Evolutionary conservation across 2,113 vertebrate species (phyloP), one percentile per base, ranked within the genome.

Genomic region (Phrynosoma platyrhinos): DNA sequence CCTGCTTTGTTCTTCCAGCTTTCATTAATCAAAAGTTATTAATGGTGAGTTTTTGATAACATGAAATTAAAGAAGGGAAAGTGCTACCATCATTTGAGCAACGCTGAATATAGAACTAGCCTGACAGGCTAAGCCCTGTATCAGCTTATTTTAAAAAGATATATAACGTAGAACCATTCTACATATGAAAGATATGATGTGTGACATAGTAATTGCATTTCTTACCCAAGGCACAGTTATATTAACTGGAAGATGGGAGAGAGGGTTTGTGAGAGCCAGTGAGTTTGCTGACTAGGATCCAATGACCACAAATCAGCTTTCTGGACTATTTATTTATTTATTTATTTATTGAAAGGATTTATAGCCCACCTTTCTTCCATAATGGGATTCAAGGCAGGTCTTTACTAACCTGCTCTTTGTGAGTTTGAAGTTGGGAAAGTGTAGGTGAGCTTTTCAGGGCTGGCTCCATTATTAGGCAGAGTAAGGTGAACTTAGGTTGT

Each of bases 11-110:
- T 9, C 81, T 53, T 47, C 30, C 64, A n/a, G 20, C 68, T 88
- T n/a, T 79, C 52, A 82, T 92, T 52, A 84, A 1, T 82, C 69
- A 53, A 83, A 84, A 27, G 14, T 72, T 64, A 85, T 47, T 86
- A 68, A 81, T 90, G 89, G 88, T 78, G 85, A 79, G 85, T 13
- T 36, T 88, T 88, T 77, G 32, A 77, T 68, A 83, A 88, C 80
- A 25, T 23, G 66, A 83, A 66, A 83, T 88, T 79, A 69, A 79
- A 83, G 74, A 83, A 72, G 77, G 71, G 58, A 53, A 77, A 78
- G 64, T 55, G 18, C 62, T 66, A 12, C 74, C 72, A 52, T 76
- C 42, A 77, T n/a, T 69, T 69, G n/a, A 78, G 69, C 81, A 78
- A 55, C 27, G 69, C 81, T 69, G 64, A 75, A 81, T 82, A n/a